Base-by-base conservation (phyloP, 2,797 vertebrate genomes). In the Myiothlypis coronata region DNA sequence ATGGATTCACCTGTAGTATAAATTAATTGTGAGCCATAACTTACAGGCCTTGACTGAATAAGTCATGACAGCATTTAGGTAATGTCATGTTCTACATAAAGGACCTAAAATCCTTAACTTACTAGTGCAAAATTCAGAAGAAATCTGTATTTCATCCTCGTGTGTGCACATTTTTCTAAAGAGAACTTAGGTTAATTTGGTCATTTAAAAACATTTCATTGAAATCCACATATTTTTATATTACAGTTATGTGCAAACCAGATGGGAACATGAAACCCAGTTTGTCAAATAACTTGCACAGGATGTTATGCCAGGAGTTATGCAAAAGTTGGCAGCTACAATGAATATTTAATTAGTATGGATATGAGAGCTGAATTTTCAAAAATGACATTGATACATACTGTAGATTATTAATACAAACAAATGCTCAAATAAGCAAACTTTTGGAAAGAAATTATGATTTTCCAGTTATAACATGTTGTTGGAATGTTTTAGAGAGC, bases 221-320 rank as follows among this genome's bases (percentile, higher is more conserved):
- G 53, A 75, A 89, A 87, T 68, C 22, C 68, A 88, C n/a, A 46
- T 67, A 61, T 94, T 91, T 90, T 89, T 37, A 72, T 90, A 76
- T 84, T 72, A 83, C 6, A 0, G 8, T 61, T 91, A 87, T 76
- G 67, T 70, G 67, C 35, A 87, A 93, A 91, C 70, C 63, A 67
- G 67, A 89, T 49, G 59, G 61, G 60, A 96, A 78, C 67, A 87
- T 2, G 13, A 91, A 96, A 84, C 24, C 44, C 82, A 35, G 21
- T 90, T 94, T 93, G 64, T 78, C 81, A 94, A 95, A 79, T 86
- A 94, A 83, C 52, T 87, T 93, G 20, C 26, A 57, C 50, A 75
- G 60, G 65, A 90, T 78, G 13, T 74, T 80, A 83, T 72, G 74
- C 52, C 70, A 93, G 74, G 55, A 95, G 80, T 63, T 68, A 70